Evolutionary conservation across 2,797 vertebrate genomes (phyloP).

Genomic region (Mareca strepera): DNA sequence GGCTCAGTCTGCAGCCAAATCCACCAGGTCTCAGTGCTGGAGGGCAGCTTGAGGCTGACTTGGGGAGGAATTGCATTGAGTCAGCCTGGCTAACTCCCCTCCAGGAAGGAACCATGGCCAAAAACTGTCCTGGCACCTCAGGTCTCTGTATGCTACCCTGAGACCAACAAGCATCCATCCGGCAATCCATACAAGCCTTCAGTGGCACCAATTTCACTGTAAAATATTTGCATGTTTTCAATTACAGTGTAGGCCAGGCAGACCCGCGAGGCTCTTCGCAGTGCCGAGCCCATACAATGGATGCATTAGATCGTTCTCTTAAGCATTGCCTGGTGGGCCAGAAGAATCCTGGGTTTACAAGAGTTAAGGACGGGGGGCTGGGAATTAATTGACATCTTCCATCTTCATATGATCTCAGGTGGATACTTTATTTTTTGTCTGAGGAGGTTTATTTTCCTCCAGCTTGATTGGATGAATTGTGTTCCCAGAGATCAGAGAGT

Average conservation of each 20-base stretch:
- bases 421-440: constrained; percentile 61
- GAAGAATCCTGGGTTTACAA: background rate
- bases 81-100: background rate
- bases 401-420: constrained; percentile 60
- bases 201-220: background rate
- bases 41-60: background rate
- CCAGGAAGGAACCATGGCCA: background rate
- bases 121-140: background rate
- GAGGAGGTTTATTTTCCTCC: constrained; percentile 64
- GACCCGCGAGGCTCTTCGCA: background rate
- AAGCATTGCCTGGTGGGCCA: background rate
- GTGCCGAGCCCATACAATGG: background rate
- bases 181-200: background rate
- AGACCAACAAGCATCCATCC: background rate
- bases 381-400: constrained; percentile 44
- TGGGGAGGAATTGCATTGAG: fast-evolving
- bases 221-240: constrained; percentile 35
- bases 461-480: constrained; percentile 66
- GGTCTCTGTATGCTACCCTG: fast-evolving
- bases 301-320: background rate
- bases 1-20: background rate
- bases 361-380: constrained; percentile 16
- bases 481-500: constrained; percentile 72
- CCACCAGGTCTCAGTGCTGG: background rate
- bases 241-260: background rate